Percentiles rank a stretch among this genome's conserved stretches.
These are phyloP conservation scores for Sylvia borin DNA, from an alignment of 2,797 vertebrate species.

Conservation along the genomic window DNA sequence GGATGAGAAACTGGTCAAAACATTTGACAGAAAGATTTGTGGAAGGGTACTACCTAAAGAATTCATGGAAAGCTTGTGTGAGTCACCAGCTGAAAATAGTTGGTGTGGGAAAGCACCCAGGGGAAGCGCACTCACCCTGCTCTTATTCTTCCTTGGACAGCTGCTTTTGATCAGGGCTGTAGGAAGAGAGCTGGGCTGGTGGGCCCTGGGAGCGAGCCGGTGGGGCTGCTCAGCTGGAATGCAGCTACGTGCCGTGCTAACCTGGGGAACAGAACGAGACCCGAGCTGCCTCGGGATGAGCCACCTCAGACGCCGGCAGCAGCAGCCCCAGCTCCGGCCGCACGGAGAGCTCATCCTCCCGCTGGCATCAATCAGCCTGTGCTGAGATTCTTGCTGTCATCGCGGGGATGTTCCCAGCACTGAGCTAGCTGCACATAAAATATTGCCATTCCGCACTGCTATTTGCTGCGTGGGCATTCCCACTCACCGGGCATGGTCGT, in stretches of 20 bases:
- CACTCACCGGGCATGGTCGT: fast-evolving
- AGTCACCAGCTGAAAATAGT: neutral
- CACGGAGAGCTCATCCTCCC: neutral
- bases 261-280: neutral
- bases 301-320: neutral
- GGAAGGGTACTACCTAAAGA: neutral
- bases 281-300: neutral
- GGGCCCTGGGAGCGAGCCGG: neutral
- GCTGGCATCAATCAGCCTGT: neutral
- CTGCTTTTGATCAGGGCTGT: neutral
- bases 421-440: neutral
- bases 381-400: slow-evolving; percentile 19
- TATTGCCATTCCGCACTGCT: neutral
- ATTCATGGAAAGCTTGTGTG: neutral
- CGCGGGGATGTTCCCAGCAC: neutral
- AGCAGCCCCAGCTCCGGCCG: neutral
- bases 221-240: neutral
- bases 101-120: neutral
- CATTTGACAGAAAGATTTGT: neutral
- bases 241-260: neutral
- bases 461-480: neutral
- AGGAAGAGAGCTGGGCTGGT: neutral
- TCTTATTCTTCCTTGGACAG: slow-evolving; percentile 5
- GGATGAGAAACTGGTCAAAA: neutral
- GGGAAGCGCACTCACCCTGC: neutral